Conservation (phyloP, 2,797 vertebrate species). For the Otolemur crassicaudatus region DNA sequence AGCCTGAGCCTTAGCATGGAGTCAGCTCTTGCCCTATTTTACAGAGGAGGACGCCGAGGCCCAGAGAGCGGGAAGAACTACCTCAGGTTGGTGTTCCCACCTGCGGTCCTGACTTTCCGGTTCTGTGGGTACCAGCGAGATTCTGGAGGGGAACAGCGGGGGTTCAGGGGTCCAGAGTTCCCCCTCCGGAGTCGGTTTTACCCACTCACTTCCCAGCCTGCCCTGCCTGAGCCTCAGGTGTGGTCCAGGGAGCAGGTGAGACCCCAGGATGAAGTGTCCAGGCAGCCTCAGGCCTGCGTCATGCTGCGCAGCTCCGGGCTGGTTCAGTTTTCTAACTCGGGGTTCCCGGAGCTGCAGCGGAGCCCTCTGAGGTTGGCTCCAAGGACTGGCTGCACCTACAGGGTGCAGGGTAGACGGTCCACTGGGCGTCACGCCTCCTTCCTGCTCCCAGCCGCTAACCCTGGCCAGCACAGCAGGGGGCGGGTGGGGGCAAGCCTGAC, state of each 20-base stretch:
- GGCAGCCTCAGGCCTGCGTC: background rate
- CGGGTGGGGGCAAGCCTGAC: background rate
- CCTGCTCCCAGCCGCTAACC: no score
- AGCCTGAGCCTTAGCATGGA: fast-evolving
- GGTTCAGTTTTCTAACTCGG: background rate
- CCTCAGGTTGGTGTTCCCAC: background rate
- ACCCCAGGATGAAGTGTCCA: background rate
- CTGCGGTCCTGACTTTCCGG: background rate
- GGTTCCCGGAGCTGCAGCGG: background rate
- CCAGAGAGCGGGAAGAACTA: background rate
- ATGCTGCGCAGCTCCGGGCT: background rate
- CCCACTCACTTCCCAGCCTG: background rate
- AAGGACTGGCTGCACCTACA: background rate
- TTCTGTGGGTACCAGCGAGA: background rate
- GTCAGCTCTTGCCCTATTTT: no score
- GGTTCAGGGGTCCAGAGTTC: background rate
- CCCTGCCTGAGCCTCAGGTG: background rate
- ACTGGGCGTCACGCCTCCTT: no score
- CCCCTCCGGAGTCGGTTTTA: background rate
- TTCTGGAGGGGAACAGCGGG: background rate
- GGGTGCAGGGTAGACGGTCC: background rate
- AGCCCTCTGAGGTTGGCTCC: background rate
- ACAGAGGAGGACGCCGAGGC: background rate
- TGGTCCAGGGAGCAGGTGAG: background rate
- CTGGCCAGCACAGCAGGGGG: background rate